Evolutionary conservation across 1,140 invertebrate genomes (phyloP), one percentile per base, ranked within the genome.

Genomic region (Heliconius himera): DNA sequence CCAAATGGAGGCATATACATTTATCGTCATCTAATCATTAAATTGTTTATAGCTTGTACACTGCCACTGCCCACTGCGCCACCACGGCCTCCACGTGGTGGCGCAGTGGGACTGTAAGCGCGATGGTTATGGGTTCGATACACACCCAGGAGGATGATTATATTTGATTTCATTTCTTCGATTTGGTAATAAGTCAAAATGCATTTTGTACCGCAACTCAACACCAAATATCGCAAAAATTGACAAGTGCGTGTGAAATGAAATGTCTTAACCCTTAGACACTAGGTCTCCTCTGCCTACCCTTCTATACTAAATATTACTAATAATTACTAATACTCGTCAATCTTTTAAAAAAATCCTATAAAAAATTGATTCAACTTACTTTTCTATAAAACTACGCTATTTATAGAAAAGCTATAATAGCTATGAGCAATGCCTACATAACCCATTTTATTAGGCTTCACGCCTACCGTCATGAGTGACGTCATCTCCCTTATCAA

Each of bases 401-500:
- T 51, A 51, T 20, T 66, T 66, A 66, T 13, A 29, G 13, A n/a
- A 66, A 66, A 26, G 4, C n/a, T 60, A 26, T 8, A 60, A 60
- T 60, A 0, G 3, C 22, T 26, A 60, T 60, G n/a, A 5, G 3
- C 51, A 54, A 8, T 18, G 20, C 41, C 41, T 51, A 51, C 18
- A 51, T 0, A 22, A 11, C 20, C n/a, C 11, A 60, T 22, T 60
- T 60, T 3, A 1, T 60, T 60, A 66, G 60, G 60, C 26, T 66
- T 66, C 26, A 56, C 54, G 60, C 8, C n/a, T 29, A 29, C 22
- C 73, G 29, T 54, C 73, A 74, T 22, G 54, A 20, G 49, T 74
- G 73, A 74, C 54, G 73, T 74, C 73, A 74, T 22, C 29, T 11
- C 51, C 73, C 73, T 74, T 74, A 74, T 74, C 73, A 66, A 29